Evolutionary conservation across 2,113 vertebrate species (phyloP).

Genomic region (Poicephalus meyeri): DNA sequence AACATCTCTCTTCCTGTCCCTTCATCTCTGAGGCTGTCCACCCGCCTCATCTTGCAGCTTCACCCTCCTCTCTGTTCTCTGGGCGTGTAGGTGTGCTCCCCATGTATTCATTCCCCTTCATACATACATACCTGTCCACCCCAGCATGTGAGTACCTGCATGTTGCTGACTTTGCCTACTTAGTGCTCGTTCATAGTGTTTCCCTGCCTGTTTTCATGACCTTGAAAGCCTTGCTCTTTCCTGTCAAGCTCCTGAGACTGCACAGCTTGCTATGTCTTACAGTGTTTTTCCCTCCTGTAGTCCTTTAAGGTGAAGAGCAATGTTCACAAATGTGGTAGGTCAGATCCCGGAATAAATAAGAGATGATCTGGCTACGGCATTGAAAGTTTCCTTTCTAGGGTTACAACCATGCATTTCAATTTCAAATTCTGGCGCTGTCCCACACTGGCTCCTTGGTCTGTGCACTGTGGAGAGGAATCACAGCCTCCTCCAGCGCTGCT

Average conservation of each 20-base stretch:
- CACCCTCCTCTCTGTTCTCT: background rate
- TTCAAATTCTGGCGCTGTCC: background rate
- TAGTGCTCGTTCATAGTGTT: background rate
- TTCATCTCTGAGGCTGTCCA: background rate
- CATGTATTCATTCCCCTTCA: background rate
- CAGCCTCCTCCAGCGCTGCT: background rate
- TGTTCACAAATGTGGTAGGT: background rate
- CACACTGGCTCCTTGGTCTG: accelerated
- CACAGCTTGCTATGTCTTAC: background rate
- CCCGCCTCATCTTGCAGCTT: background rate
- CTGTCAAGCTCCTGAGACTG: background rate
- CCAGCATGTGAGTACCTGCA: background rate
- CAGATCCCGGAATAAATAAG: background rate
- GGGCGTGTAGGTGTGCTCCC: background rate
- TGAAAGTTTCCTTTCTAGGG: conserved; percentile 30
- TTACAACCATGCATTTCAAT: background rate
- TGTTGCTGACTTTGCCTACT: background rate
- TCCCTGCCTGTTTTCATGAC: background rate
- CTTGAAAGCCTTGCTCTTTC: background rate
- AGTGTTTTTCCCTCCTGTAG: background rate
- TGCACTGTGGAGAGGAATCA: accelerated
- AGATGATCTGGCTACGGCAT: background rate
- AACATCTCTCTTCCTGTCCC: background rate
- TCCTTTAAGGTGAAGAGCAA: background rate
- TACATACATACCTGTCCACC: background rate